These are phyloP conservation scores for Spodoptera picta DNA, from an alignment of 2,888 invertebrate species.

Conservation along the genomic window DNA sequence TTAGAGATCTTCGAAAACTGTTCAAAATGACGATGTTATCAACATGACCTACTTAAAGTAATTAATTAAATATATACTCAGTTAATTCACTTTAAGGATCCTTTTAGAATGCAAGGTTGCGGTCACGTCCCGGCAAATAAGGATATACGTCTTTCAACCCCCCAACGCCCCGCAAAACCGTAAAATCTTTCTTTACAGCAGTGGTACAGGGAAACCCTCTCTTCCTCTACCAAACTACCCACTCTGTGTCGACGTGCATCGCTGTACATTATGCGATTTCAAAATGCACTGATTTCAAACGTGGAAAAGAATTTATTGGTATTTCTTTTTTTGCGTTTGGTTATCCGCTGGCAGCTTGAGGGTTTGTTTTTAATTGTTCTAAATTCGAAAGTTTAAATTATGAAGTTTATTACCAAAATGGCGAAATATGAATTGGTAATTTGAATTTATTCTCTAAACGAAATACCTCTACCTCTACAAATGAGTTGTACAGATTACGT, in stretches of 20 bases:
- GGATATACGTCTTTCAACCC: conserved; percentile 69
- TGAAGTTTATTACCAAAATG: too few species aligned
- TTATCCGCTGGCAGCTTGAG: conserved; percentile 19
- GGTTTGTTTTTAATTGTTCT: conserved; percentile 19
- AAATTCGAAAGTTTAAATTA: conserved; percentile 2
- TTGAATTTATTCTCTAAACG: too few species aligned
- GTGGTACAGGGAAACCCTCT: conserved; percentile 81
- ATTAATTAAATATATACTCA: conserved; percentile 51
- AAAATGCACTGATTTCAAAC: conserved; percentile 68
- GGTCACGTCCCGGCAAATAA: conserved; percentile 82
- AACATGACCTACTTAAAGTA: conserved; percentile 40
- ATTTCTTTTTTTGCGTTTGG: conserved; percentile 24
- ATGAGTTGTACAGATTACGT: too few species aligned
- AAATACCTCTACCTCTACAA: too few species aligned
- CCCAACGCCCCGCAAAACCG: conserved; percentile 65
- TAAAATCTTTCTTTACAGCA: conserved; percentile 83
- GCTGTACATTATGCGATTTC: conserved; percentile 60
- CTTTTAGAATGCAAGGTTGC: conserved; percentile 75
- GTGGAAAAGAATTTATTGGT: conserved; percentile 39
- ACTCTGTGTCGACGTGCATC: conserved; percentile 66
- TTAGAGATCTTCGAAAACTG: too few species aligned
- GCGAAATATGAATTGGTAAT: too few species aligned
- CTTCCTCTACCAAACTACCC: conserved; percentile 72
- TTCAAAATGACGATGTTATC: conserved; percentile 9
- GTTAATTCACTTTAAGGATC: conserved; percentile 63